Conservation (phyloP, 1,140 invertebrate genomes). For the Aphaenogaster ashmeadi region DNA sequence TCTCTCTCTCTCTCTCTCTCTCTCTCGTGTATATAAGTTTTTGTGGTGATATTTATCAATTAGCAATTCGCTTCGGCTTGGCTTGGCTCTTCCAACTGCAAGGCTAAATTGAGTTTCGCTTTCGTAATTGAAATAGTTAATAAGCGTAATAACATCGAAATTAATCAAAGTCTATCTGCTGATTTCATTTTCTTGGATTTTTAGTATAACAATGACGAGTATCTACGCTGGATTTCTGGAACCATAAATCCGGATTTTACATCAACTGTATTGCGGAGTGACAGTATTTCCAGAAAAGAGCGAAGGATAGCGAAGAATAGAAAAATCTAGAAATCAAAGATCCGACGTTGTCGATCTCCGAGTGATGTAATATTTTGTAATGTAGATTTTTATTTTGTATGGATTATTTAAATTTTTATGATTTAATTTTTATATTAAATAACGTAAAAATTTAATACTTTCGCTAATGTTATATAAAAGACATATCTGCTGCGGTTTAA, state of each 20-base stretch:
- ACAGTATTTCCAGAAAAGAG: background rate
- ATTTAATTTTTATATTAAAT: background rate
- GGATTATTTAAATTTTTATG: background rate
- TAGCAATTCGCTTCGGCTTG: background rate
- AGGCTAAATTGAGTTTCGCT: constrained; percentile 6
- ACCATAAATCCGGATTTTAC: constrained; percentile 28
- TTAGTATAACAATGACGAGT: background rate
- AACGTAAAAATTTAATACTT: background rate
- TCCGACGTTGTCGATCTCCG: background rate
- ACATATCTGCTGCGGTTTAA: background rate
- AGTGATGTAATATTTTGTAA: constrained; percentile 6
- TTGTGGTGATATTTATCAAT: background rate
- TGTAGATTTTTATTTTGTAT: background rate
- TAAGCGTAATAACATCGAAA: background rate
- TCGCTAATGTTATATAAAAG: background rate
- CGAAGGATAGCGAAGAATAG: background rate
- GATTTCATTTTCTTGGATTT: background rate
- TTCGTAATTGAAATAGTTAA: background rate
- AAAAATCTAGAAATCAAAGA: background rate
- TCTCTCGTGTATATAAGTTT: background rate
- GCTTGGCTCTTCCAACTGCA: background rate
- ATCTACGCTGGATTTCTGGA: background rate
- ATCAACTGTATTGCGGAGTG: background rate
- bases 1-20: background rate
- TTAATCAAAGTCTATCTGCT: background rate